Evolutionary conservation across 2,113 vertebrate genomes (phyloP).

Genomic region (Cebus imitator): DNA sequence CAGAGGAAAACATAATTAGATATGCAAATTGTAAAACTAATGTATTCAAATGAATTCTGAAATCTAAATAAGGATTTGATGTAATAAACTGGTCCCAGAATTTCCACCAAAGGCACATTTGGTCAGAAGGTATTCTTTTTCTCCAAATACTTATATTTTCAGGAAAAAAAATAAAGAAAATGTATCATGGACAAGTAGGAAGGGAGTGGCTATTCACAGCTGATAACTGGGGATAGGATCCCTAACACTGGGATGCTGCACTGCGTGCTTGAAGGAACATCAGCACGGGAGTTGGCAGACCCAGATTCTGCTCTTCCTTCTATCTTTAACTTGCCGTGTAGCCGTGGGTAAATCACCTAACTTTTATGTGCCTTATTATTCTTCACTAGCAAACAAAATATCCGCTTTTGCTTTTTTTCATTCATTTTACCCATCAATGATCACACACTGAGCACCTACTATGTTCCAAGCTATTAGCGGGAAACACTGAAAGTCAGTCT

Average conservation of each 20-base stretch:
- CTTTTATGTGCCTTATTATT: background rate
- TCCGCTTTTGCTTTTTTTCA: background rate
- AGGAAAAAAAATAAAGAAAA: conserved; percentile 20
- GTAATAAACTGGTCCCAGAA: conserved; percentile 47
- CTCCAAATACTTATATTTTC: conserved; percentile 51
- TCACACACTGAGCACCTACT: background rate
- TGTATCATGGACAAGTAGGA: background rate
- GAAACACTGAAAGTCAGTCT: background rate
- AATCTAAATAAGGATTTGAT: conserved; percentile 71
- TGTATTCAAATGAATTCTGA: conserved; percentile 82
- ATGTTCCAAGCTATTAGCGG: background rate
- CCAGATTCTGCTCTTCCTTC: background rate
- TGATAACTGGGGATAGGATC: background rate
- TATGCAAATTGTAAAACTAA: conserved; percentile 82
- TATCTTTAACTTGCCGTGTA: background rate
- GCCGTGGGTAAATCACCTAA: background rate
- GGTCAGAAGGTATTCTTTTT: conserved; percentile 61
- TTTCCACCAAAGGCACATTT: conserved; percentile 51
- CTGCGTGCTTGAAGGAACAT: background rate
- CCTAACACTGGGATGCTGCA: fast-evolving
- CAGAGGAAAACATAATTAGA: conserved; percentile 76
- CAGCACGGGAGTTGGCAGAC: background rate
- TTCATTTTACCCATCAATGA: background rate
- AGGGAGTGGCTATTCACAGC: background rate
- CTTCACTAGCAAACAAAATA: background rate